Percentiles rank a stretch among this genome's conserved stretches.
Evolutionary conservation across 2,113 vertebrate species (phyloP).

Genomic region (Antennarius striatus): DNA sequence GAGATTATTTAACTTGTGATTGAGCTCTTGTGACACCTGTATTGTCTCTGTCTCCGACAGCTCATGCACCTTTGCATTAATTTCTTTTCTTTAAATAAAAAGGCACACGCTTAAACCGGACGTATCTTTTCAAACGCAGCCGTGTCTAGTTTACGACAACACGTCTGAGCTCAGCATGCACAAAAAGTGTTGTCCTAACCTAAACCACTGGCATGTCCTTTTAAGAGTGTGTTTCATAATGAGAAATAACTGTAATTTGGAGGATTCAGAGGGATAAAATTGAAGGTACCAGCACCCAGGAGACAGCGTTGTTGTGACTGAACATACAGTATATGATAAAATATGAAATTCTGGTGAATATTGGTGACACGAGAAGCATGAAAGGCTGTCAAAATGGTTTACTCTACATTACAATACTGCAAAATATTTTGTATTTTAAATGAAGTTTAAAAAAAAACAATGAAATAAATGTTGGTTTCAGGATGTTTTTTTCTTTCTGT

Average conservation of each 20-base stretch:
- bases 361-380: constrained; percentile 87
- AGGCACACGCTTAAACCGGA: constrained; percentile 33
- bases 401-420: constrained; percentile 84
- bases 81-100: constrained; percentile 31
- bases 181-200: constrained; percentile 32
- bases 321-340: constrained; percentile 63
- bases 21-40: constrained; percentile 63
- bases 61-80: constrained; percentile 66
- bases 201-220: constrained; percentile 24
- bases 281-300: constrained; percentile 35
- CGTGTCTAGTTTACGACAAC: constrained; percentile 30
- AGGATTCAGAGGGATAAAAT: constrained; percentile 28
- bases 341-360: constrained; percentile 77
- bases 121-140: constrained; percentile 34
- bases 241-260: constrained; percentile 40
- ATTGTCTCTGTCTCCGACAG: constrained; percentile 53
- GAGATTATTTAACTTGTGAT: constrained; percentile 63
- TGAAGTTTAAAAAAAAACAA: constrained; percentile 63
- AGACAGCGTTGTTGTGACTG: constrained; percentile 58
- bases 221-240: constrained; percentile 17
- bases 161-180: background rate
- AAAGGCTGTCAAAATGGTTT: constrained; percentile 84
- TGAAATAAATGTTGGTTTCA: constrained; percentile 93
- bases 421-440: constrained; percentile 93
- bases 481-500: constrained; percentile 71